Evolutionary conservation across 2,797 vertebrate species (phyloP).

Genomic region (Siniperca scherzeri): DNA sequence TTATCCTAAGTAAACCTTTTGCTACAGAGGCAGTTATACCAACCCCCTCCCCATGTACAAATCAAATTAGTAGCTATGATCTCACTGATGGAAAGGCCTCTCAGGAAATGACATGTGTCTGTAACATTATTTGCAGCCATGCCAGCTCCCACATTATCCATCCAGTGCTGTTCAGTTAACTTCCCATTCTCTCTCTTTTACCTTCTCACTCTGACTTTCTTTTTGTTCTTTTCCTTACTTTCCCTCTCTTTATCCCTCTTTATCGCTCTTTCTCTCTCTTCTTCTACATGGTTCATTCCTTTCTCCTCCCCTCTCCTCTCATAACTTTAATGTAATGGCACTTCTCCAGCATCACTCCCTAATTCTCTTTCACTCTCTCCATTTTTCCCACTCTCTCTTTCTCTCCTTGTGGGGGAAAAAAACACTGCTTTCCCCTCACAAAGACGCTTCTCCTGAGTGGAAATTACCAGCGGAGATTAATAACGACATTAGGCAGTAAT

Average conservation of each 20-base stretch:
- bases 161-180: constrained; percentile 32
- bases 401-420: constrained; percentile 52
- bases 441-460: constrained; percentile 83
- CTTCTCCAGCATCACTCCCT: constrained; percentile 56
- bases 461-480: constrained; percentile 90
- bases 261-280: constrained; percentile 22
- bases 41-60: constrained; percentile 53
- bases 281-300: constrained; percentile 34
- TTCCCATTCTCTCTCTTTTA: constrained; percentile 9
- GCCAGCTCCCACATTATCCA: constrained; percentile 55
- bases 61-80: constrained; percentile 75
- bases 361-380: constrained; percentile 44
- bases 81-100: constrained; percentile 71
- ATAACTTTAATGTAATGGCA: constrained; percentile 62
- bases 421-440: constrained; percentile 75
- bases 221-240: constrained; percentile 12
- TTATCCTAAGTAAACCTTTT: constrained; percentile 52
- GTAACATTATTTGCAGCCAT: constrained; percentile 59
- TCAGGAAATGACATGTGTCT: constrained; percentile 71
- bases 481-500: constrained; percentile 89
- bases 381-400: constrained; percentile 27
- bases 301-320: constrained; percentile 37
- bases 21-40: constrained; percentile 47
- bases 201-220: constrained; percentile 1
- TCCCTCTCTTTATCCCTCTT: constrained; percentile 21